Base-by-base conservation (phyloP, 2,113 vertebrate genomes). In the Myxocyprinus asiaticus region DNA sequence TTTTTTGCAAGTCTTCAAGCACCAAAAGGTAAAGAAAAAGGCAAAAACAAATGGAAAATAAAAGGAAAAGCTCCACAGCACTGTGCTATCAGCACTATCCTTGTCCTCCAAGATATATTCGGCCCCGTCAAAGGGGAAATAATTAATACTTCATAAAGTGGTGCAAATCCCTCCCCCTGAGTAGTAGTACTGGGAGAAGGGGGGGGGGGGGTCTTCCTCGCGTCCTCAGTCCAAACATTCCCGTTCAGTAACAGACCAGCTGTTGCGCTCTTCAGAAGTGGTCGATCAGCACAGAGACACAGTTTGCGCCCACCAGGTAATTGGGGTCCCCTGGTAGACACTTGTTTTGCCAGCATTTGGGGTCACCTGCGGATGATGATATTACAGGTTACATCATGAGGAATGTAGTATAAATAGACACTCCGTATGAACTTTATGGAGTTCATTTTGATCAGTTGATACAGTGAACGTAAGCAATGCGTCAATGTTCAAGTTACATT, bases 341-440 rank as follows among this genome's bases (percentile, higher is more conserved):
- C 92, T 99, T 98, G 93, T 99, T 99, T 92, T 99, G 97, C 98
- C 97, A 99, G 86, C 95, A 98, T 94, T 99, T 99, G 87, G 96
- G 97, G 88, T 99, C 97, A 96, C 97, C 98, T 93, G 88, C 47
- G 44, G 64, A 64, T 33, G 22, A 33, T 33, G 22, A 33, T 3
- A 33, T 33, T 33, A 33, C 12, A 64, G 65, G 56, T 33, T 9
- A 55, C 12, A 6, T 74, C 64, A 80, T 76, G 0, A 86, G 44
- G 22, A 33, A 33, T 33, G 22, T 33, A 33, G 3, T 33, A 33
- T 33, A 33, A 33, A 33, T 33, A 33, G 22, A 33, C 22, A 33
- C 22, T 33, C 22, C 3, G 22, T 33, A 1, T 33, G 22, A 33
- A 33, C 22, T 33, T 33, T 33, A 33, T 33, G 22, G 22, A 33